These are phyloP conservation scores for Meloidogyne hapla DNA, from an alignment of 1,140 invertebrate genomes.

Conservation along the genomic window DNA sequence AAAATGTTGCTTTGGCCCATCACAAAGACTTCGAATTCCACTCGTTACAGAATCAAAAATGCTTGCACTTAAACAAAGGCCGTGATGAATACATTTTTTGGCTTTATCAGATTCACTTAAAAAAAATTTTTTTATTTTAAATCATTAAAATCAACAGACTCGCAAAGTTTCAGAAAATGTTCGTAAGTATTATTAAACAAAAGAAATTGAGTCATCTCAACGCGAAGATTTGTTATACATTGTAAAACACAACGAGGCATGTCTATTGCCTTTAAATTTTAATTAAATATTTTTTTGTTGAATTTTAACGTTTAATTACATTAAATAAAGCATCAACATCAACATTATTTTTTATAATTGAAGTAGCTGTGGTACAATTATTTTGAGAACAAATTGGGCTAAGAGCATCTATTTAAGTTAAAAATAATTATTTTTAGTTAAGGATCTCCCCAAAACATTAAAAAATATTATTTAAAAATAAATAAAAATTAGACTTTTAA, in stretches of 20 bases:
- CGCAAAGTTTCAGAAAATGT: slow-evolving; percentile 15
- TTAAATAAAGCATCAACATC: slow-evolving; percentile 3
- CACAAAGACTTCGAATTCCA: slow-evolving; percentile 7
- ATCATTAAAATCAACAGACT: background rate
- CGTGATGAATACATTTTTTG: slow-evolving; percentile 13
- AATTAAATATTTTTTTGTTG: background rate
- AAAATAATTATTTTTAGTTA: background rate
- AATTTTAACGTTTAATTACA: background rate
- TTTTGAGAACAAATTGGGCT: background rate
- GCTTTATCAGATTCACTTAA: slow-evolving; percentile 16
- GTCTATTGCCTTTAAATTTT: slow-evolving; percentile 11
- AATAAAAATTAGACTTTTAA: too few relatives aligned
- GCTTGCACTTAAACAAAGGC: background rate
- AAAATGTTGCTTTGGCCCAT: slow-evolving; percentile 8
- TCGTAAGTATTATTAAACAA: slow-evolving; percentile 22
- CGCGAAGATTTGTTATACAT: slow-evolving; percentile 11
- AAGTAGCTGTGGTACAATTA: background rate
- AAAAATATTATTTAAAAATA: too few relatives aligned
- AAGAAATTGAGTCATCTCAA: slow-evolving; percentile 9
- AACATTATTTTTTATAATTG: background rate
- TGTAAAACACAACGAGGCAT: slow-evolving; percentile 21
- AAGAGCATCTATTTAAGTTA: background rate
- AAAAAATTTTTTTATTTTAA: background rate
- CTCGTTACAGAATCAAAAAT: slow-evolving; percentile 19
- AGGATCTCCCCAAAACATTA: too few relatives aligned